Base-by-base conservation (phyloP, 2,113 vertebrate species). In the Periophthalmodon schlosseri region DNA sequence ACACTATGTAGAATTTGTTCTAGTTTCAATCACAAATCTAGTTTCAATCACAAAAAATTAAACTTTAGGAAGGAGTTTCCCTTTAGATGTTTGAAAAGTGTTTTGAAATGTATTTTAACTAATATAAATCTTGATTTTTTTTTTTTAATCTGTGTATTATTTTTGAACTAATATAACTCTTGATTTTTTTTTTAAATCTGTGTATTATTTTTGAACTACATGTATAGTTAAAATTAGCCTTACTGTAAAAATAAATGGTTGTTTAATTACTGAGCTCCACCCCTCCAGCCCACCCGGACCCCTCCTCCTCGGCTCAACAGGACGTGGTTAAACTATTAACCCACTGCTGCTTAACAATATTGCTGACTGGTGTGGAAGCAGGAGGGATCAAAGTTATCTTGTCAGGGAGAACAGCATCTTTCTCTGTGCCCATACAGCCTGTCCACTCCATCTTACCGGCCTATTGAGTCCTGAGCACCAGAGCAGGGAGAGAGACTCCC, bases 341-440 rank as follows among this genome's bases (percentile, higher is more conserved):
- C 89, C 84, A 88, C 86, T 79, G 86, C 89, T 89, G 90, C 88
- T 92, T 79, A 85, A 92, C 92, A 94, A 89, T 94, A 93, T 93
- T 95, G 93, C 93, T 93, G 93, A 94, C 92, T 92, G 90, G 85
- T 88, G 91, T 47, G 86, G 90, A 93, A 90, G 88, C 88, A 87
- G 87, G 78, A 81, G 86, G 86, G 92, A 95, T 95, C 94, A 95
- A 94, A 95, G 94, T 88, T 88, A 91, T 92, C 92, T 91, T 94
- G 94, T 95, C 81, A 89, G 88, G 80, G 90, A 91, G 89, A 94
- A 91, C 89, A 84, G 75, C 49, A 14, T 89, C 89, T 89, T 94
- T 94, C 90, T 92, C 50, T 39, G 33, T 68, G 77, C 79, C 90
- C 75, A 88, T 91, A 88, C 85, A 93, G 84, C 79, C 87, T 91